A percentile compares a stretch with the other conserved stretches of the same genome.
phyloP scores from a whole-genome alignment of 2,888 invertebrate species.

The Phorcus lineatus region DNA sequence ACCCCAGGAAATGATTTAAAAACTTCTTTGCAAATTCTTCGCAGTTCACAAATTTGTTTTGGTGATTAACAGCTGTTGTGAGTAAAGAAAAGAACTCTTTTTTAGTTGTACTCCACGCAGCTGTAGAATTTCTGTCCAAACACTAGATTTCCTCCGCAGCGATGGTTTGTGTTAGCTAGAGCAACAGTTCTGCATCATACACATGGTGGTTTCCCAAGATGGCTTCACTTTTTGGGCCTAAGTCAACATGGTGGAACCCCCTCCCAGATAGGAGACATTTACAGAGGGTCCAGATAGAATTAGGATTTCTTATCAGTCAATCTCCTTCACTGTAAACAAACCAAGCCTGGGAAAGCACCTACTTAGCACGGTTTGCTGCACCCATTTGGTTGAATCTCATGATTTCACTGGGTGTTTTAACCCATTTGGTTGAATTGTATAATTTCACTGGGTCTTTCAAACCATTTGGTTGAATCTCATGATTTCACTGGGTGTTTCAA shows the following conservation, averaged over 20 bases:
- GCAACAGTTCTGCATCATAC: background rate
- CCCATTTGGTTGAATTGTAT: too few relatives aligned
- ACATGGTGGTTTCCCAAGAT: background rate
- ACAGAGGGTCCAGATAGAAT: too few relatives aligned
- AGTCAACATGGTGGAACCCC: background rate
- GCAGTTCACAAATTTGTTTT: background rate
- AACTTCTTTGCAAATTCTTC: background rate
- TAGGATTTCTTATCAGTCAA: too few relatives aligned
- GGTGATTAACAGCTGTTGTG: background rate
- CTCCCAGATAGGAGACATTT: background rate
- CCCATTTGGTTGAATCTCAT: too few relatives aligned
- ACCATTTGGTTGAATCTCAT: too few relatives aligned
- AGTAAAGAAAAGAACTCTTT: background rate
- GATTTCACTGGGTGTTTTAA: too few relatives aligned
- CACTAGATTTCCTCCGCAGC: background rate
- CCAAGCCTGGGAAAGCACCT: too few relatives aligned
- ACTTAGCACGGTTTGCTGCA: too few relatives aligned
- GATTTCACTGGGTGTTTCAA: too few relatives aligned
- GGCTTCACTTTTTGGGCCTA: background rate
- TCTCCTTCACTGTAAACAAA: too few relatives aligned
- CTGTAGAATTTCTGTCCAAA: slow-evolving; percentile 13
- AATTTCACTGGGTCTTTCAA: too few relatives aligned
- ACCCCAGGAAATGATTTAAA: background rate
- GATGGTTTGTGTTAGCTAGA: background rate
- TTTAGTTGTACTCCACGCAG: background rate